phyloP scores from a whole-genome alignment of 2,113 vertebrate genomes.

The Odobenus rosmarus region DNA sequence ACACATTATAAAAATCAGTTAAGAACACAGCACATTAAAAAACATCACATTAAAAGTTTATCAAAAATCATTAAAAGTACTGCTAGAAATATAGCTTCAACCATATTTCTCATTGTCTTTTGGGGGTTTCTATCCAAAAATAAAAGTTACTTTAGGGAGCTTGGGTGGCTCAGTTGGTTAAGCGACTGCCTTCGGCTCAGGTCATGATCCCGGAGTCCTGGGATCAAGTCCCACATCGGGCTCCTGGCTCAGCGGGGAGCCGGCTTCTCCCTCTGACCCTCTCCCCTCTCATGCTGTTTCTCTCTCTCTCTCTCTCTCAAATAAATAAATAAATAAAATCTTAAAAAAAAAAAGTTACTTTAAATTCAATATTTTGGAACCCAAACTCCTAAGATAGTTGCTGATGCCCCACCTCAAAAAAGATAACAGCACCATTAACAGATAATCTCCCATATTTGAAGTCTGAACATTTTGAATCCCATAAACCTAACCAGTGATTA shows the following conservation, averaged over 20 bases:
- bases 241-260: no score
- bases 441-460: neutral
- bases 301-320: no score
- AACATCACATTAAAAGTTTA: conserved; percentile 44
- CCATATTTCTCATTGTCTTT: neutral
- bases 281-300: no score
- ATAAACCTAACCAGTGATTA: neutral
- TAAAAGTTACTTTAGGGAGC: neutral
- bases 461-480: neutral
- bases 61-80: conserved; percentile 20
- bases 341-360: neutral
- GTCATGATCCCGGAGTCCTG: no score
- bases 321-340: no score
- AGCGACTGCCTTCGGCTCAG: no score
- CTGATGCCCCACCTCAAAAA: neutral
- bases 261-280: no score
- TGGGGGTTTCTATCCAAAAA: conserved; percentile 8
- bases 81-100: neutral
- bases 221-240: no score
- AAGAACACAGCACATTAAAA: conserved; percentile 26
- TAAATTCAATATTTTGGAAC: neutral
- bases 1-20: conserved; percentile 40
- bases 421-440: neutral
- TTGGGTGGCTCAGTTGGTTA: no score
- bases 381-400: neutral